Evolutionary conservation across 2,113 vertebrate genomes (phyloP).

Genomic region (Orycteropus afer): DNA sequence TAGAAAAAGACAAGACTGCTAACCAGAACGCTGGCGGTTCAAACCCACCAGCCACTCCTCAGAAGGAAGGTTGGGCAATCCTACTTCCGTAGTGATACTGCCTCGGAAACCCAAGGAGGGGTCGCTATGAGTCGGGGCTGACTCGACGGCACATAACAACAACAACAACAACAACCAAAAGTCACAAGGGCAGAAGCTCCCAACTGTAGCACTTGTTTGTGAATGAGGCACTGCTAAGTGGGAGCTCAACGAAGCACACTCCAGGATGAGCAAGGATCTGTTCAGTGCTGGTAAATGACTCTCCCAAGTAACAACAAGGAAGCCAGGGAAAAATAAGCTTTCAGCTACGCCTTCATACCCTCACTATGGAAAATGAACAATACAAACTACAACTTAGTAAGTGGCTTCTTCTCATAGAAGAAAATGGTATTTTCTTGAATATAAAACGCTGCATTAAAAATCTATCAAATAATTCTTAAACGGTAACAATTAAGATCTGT

Average conservation of each 20-base stretch:
- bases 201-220: neutral
- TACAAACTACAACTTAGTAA: neutral
- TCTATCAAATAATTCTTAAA: constrained; percentile 25
- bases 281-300: neutral
- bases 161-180: too few relatives aligned
- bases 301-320: neutral
- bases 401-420: neutral
- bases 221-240: neutral
- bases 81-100: too few relatives aligned
- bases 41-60: too few relatives aligned
- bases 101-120: too few relatives aligned
- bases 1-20: neutral
- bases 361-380: neutral
- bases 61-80: too few relatives aligned
- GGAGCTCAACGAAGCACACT: neutral
- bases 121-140: too few relatives aligned
- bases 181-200: neutral
- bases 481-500: neutral
- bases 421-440: neutral
- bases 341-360: neutral
- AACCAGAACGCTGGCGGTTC: too few relatives aligned
- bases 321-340: neutral
- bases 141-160: too few relatives aligned
- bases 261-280: neutral
- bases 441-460: constrained; percentile 19